Percentiles rank a stretch among this genome's conserved stretches.
Evolutionary conservation across 2,888 invertebrate genomes (phyloP).

Genomic region (Harmothoe impar): DNA sequence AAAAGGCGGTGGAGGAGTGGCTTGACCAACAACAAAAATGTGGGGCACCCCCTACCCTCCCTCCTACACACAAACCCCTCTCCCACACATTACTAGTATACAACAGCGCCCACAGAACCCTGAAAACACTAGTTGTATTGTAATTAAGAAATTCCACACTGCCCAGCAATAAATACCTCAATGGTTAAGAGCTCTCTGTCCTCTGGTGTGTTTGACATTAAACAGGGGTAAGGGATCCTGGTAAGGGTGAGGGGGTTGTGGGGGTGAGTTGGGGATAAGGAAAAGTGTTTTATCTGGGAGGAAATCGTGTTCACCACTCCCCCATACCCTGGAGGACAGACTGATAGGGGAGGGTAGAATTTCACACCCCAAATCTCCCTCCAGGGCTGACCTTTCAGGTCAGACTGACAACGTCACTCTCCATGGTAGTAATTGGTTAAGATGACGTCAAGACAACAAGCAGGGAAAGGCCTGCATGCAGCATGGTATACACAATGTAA

Average conservation of each 20-base stretch:
- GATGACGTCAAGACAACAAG: constrained; percentile 10
- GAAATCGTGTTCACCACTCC: neutral
- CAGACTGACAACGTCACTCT: neutral
- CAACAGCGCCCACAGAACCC: too few species aligned
- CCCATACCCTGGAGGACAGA: neutral
- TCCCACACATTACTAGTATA: too few species aligned
- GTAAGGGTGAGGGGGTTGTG: neutral
- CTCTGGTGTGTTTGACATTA: too few species aligned
- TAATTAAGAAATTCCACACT: too few species aligned
- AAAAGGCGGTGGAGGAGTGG: too few species aligned
- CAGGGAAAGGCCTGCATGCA: neutral
- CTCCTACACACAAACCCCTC: too few species aligned
- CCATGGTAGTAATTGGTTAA: neutral
- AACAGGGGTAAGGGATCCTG: neutral
- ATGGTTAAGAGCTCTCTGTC: too few species aligned
- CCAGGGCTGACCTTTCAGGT: neutral
- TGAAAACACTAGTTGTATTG: too few species aligned
- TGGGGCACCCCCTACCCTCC: too few species aligned
- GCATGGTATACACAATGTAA: neutral
- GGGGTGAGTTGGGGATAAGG: neutral
- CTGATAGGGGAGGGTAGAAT: neutral
- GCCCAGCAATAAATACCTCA: too few species aligned
- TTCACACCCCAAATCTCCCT: constrained; percentile 3
- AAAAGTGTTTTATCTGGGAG: neutral
- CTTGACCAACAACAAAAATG: too few species aligned